These are phyloP conservation scores for Ellobium chinense DNA, from an alignment of 2,888 invertebrate genomes.

Conservation along the genomic window DNA sequence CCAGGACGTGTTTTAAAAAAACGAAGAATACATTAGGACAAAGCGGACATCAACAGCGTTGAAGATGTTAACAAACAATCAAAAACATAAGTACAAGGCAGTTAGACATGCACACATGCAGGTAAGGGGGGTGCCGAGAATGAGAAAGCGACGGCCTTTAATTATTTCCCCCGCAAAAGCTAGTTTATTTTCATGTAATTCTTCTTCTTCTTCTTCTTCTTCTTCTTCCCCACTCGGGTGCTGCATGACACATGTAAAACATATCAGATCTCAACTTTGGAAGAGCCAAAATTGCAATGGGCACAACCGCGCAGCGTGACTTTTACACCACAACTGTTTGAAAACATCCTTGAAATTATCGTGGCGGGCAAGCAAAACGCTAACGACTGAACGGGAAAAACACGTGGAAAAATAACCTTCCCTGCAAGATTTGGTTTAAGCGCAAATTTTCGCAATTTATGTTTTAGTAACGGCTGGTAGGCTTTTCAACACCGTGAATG, in stretches of 20 bases:
- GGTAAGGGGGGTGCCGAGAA: too few species aligned
- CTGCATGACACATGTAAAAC: neutral
- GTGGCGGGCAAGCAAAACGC: neutral
- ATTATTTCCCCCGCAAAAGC: too few species aligned
- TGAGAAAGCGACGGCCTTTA: too few species aligned
- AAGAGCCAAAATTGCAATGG: neutral
- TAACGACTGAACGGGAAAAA: neutral
- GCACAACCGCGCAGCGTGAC: neutral
- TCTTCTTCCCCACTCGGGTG: too few species aligned
- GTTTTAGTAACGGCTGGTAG: constrained; percentile 36
- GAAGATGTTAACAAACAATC: too few species aligned
- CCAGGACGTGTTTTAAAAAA: too few species aligned
- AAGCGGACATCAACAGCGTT: too few species aligned
- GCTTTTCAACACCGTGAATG: neutral
- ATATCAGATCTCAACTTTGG: neutral
- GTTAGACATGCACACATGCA: too few species aligned
- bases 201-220: too few species aligned
- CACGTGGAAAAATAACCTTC: neutral
- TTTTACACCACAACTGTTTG: constrained; percentile 6
- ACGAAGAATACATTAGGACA: too few species aligned
- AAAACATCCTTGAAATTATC: constrained; percentile 4
- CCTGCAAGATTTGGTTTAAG: constrained; percentile 11
- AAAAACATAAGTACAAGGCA: too few species aligned
- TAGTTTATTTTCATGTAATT: too few species aligned
- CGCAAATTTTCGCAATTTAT: constrained; percentile 41